Percentiles rank a stretch among this genome's conserved stretches.
Evolutionary conservation across 2,797 vertebrate species (phyloP).

Genomic region (Phrynocephalus vlangalii): DNA sequence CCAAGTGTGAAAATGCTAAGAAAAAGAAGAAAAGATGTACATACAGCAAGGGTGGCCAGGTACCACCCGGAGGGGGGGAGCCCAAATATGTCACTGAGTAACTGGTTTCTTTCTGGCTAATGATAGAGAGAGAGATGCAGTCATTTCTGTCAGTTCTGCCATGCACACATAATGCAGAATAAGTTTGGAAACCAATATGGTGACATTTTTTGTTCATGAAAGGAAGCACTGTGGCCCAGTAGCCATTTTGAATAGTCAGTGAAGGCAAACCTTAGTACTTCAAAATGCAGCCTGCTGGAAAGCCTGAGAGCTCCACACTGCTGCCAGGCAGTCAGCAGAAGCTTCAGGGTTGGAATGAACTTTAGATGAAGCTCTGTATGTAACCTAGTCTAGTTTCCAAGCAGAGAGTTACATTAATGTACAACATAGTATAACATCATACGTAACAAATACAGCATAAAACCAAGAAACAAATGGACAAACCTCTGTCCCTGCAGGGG

Average conservation of each 20-base stretch:
- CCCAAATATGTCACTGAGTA: not conserved
- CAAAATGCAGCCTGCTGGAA: not conserved
- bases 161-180: not conserved
- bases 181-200: slow-evolving; percentile 1
- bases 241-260: not conserved
- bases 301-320: not conserved
- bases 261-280: not conserved
- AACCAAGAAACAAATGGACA: not conserved
- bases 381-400: slow-evolving; percentile 12
- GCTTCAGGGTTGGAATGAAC: not conserved
- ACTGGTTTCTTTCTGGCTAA: not conserved
- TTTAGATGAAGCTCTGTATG: not conserved
- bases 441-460: not conserved
- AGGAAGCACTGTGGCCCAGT: not conserved
- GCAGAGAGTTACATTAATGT: not conserved
- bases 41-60: not conserved
- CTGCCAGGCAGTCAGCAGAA: not conserved
- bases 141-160: not conserved
- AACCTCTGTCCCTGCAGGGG: not conserved
- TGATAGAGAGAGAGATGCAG: not conserved
- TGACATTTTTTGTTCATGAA: not conserved
- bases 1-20: too few species aligned
- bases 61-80: not conserved
- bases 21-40: too few species aligned
- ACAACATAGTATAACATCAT: not conserved